These are phyloP conservation scores for Hydractinia echinata DNA, from an alignment of 30 jellyfish, hydroid and myxozoan species.

Conservation along the genomic window DNA sequence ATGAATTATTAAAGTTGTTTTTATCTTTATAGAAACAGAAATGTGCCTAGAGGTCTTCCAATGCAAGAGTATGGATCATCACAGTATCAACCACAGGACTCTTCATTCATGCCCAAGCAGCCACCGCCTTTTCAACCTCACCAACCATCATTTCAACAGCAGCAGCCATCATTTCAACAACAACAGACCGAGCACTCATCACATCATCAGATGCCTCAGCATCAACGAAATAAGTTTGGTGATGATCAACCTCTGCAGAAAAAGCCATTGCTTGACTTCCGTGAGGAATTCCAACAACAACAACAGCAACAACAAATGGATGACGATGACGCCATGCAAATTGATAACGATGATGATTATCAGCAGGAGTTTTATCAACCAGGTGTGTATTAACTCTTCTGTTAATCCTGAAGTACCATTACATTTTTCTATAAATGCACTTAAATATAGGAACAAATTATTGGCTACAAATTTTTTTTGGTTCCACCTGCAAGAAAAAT, in stretches of 20 bases:
- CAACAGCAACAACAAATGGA: background rate
- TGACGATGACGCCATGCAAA: constrained; percentile 42
- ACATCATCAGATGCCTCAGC: background rate
- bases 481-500: no score
- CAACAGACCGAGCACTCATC: background rate
- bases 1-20: no score
- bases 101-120: no score
- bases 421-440: no score
- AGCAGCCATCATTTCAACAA: background rate
- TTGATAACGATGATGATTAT: constrained; percentile 33
- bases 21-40: no score
- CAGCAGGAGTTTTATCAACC: constrained; percentile 8
- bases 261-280: constrained; percentile 26
- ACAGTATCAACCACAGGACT: no score
- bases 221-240: background rate
- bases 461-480: no score
- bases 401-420: no score
- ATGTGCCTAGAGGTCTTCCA: no score
- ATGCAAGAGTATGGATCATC: no score
- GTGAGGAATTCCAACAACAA: background rate
- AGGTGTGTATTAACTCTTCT: background rate
- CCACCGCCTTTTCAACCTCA: no score
- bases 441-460: no score
- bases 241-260: constrained; percentile 21
- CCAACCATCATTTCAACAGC: background rate